Evolutionary conservation across 2,113 vertebrate genomes (phyloP), one percentile per base, ranked within the genome.

Genomic region (Sorex araneus): DNA sequence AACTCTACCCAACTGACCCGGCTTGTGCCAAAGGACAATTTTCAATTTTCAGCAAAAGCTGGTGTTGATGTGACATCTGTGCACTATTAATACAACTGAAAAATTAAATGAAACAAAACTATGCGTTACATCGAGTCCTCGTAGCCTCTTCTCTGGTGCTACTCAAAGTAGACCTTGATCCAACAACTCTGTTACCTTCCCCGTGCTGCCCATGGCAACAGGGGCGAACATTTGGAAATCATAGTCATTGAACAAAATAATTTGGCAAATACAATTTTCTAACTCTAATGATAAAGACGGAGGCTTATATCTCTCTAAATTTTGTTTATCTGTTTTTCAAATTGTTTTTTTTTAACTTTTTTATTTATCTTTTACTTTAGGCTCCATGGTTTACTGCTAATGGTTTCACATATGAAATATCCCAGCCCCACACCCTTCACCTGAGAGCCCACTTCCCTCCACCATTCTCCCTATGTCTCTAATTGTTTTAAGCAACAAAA

Each of bases 221-320:
- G 67, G 86, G 63, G 83, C 86, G 7, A 89, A 86, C 45, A 94
- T 45, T 92, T 85, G 13, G 27, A 92, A 92, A 77, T 40, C 47
- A 11, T 21, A 70, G 27, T 36, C 32, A 69, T 83, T 27, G 11
- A 30, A 92, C 66, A 66, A 54, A 73, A 19, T 85, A 43, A 66
- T 36, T 83, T 74, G 89, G 76, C 85, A 50, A 92, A 95, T 71
- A 75, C 32, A 86, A 71, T 87, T 95, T 94, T 87, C 74, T 76
- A 27, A 57, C 64, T 64, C 47, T 84, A 93, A 80, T 77, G 32
- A 76, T 45, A 28, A 91, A 91, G 87, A 76, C 19, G 40, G 6
- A 57, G 74, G n/a, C 19, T 66, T 70, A 60, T 6, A 23, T 60
- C 5, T 21, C 21, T 60, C 57, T 57, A 9, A 21, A 30, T 67